Evolutionary conservation across 2,797 vertebrate genomes (phyloP), one percentile per base, ranked within the genome.

Genomic region (Enoplosus armatus): DNA sequence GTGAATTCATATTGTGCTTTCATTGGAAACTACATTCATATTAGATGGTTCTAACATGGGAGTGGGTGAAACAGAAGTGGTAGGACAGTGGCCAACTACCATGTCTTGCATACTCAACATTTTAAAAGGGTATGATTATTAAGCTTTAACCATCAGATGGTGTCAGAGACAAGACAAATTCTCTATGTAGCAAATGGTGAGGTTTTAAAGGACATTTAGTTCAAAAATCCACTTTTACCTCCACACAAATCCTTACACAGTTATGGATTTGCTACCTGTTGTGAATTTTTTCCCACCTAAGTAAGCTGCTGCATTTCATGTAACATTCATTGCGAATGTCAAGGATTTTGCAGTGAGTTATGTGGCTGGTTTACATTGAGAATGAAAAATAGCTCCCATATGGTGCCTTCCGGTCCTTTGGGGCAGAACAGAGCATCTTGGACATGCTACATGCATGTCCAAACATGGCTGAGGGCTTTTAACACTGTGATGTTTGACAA

Each of bases 331-430:
- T 45, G 15, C 11, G 64, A 35, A 53, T 70, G 72, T 81, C 78
- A 84, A 76, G 69, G 85, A 74, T 72, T 54, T 62, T 80, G 50
- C 8, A 1, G 55, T 66, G 29, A 54, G 50, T 67, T 61, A 26
- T 79, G 85, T 56, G 47, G 59, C 79, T 4, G 56, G 47, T 82
- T 87, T 88, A 79, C 45, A 71, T 20, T 58, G 48, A 73, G 60
- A 67, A 75, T 59, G 80, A 80, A 76, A 76, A 84, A 75, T n/a
- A 48, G 56, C 66, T 84, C 59, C 79, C 85, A 84, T 77, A 75
- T 78, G 85, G 75, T 59, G 47, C 35, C 51, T 75, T 70, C 50
- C 39, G 55, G 43, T 77, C 45, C 67, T 78, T 24, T 58, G 41
- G 41, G 50, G 58, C 9, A 16, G 60, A 66, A 41, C 37, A 35